A percentile compares a stretch with the other conserved stretches of the same genome.
phyloP scores from a whole-genome alignment of 2,888 invertebrate genomes.

The Microchrysa polita region DNA sequence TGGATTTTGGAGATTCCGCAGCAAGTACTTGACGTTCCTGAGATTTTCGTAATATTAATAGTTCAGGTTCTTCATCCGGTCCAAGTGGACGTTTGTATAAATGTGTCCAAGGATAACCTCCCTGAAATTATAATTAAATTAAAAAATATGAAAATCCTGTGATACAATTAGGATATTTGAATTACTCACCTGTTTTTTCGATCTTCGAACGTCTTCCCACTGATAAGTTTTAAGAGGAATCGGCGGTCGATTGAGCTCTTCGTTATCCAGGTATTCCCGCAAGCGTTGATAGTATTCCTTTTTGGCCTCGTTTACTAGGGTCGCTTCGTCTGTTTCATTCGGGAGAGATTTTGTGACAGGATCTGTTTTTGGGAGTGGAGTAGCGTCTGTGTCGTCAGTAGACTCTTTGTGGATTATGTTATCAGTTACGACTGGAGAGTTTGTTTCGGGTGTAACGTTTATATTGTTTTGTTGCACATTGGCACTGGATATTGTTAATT shows the following conservation, averaged over 20 bases:
- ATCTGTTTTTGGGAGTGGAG: background rate
- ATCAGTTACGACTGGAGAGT: background rate
- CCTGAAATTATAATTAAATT: conserved; percentile 59
- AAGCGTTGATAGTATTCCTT: conserved; percentile 62
- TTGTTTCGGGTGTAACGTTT: too few relatives aligned
- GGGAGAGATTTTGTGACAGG: conserved; percentile 7
- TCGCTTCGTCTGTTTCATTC: conserved; percentile 46
- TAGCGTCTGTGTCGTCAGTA: too few relatives aligned
- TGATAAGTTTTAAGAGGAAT: conserved; percentile 80
- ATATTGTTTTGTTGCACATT: background rate
- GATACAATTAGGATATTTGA: background rate
- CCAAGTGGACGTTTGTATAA: conserved; percentile 73
- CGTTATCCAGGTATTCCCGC: conserved; percentile 60
- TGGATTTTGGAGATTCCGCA: conserved; percentile 63
- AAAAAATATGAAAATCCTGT: background rate
- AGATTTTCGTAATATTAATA: conserved; percentile 61
- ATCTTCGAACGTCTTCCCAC: conserved; percentile 81
- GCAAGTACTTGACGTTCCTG: conserved; percentile 56
- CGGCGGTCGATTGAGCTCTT: conserved; percentile 66
- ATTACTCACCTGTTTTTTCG: conserved; percentile 67
- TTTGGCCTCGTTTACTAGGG: conserved; percentile 59
- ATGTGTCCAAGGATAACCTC: conserved; percentile 85
- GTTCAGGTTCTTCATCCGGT: conserved; percentile 63
- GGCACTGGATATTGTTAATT: background rate
- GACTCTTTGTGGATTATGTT: background rate